A percentile compares a stretch with the other conserved stretches of the same genome.
phyloP scores from a whole-genome alignment of 2,797 vertebrate genomes.

The Aeoliscus strigatus region DNA sequence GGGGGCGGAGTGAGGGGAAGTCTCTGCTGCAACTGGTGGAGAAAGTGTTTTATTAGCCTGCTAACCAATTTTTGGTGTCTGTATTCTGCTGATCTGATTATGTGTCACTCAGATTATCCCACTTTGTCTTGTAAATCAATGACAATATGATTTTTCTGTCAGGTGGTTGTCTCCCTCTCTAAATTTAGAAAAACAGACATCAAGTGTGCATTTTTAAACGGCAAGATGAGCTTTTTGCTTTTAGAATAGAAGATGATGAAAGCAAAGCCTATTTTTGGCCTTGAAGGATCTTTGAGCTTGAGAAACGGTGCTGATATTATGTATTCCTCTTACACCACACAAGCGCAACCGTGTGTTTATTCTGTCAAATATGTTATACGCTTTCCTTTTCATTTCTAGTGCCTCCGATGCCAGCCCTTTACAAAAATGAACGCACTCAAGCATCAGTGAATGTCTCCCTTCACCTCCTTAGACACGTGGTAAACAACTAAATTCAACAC shows the following conservation, averaged over 20 bases:
- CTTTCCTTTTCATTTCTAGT: too few species aligned
- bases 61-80: constrained; percentile 4
- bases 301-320: constrained; percentile 46
- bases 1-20: constrained; percentile 28
- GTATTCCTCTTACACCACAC: constrained; percentile 21
- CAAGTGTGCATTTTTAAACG: too few species aligned
- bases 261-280: constrained; percentile 9
- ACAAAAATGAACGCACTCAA: constrained; percentile 15
- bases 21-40: constrained; percentile 22
- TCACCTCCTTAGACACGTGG: constrained; percentile 45
- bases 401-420: too few species aligned
- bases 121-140: constrained; percentile 4
- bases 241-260: not conserved
- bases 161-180: not conserved
- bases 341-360: constrained; percentile 17
- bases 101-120: constrained; percentile 1
- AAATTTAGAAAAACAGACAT: too few species aligned
- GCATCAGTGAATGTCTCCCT: constrained; percentile 26
- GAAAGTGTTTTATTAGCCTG: constrained; percentile 25
- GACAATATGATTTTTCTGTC: not conserved
- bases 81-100: constrained; percentile 7
- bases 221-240: too few species aligned
- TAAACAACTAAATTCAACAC: constrained; percentile 44
- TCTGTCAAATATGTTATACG: constrained; percentile 7
- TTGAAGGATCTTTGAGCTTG: constrained; percentile 32